These are phyloP conservation scores for Volucella bombylans DNA, from an alignment of 2,888 invertebrate species.

Conservation along the genomic window DNA sequence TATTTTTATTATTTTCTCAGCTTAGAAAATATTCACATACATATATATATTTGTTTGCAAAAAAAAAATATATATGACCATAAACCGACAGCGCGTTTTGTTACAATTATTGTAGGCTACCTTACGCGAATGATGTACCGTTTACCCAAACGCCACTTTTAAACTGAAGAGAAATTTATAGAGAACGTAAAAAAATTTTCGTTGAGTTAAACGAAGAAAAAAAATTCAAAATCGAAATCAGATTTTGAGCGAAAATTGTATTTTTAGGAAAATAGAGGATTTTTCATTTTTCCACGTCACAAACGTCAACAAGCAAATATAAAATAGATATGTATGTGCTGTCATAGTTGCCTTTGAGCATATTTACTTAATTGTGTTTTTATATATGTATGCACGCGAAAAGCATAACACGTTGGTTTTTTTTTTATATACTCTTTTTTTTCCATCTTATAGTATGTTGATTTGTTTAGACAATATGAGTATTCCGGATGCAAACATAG, in stretches of 20 bases:
- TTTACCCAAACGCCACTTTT: slow-evolving; percentile 56
- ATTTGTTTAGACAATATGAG: too few relatives aligned
- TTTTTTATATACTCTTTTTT: too few relatives aligned
- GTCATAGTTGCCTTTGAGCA: slow-evolving; percentile 4
- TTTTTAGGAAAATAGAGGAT: slow-evolving; percentile 74
- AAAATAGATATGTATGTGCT: slow-evolving; percentile 23
- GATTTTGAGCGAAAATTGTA: slow-evolving; percentile 76
- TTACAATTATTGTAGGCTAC: not conserved
- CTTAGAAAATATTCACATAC: too few relatives aligned
- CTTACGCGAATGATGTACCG: slow-evolving; percentile 16
- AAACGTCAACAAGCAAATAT: not conserved
- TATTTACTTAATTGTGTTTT: slow-evolving; percentile 18
- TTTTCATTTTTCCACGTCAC: slow-evolving; percentile 58
- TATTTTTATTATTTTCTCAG: not conserved
- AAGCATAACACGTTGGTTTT: too few relatives aligned
- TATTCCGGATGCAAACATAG: too few relatives aligned
- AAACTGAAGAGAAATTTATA: slow-evolving; percentile 61
- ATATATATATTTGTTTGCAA: too few relatives aligned
- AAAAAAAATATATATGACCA: not conserved
- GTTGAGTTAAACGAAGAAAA: slow-evolving; percentile 30
- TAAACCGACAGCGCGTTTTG: slow-evolving; percentile 24
- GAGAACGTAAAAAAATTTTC: slow-evolving; percentile 60
- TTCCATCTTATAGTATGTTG: too few relatives aligned
- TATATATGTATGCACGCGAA: not conserved
- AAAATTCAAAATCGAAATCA: slow-evolving; percentile 63